Conservation (phyloP, 2,113 vertebrate genomes). For the Nesogale talazaci region DNA sequence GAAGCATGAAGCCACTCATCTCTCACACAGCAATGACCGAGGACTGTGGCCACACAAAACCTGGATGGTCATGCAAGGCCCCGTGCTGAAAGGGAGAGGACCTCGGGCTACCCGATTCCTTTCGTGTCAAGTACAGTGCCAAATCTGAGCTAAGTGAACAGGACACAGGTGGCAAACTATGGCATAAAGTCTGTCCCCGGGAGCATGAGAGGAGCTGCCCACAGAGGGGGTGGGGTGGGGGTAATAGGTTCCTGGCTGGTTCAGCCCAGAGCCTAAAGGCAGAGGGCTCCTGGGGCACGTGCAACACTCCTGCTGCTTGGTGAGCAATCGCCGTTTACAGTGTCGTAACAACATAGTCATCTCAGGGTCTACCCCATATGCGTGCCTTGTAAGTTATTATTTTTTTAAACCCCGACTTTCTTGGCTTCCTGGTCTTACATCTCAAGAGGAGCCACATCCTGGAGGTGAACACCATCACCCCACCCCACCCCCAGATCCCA, state of each 20-base stretch:
- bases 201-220: no score
- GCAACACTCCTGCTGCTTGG: background rate
- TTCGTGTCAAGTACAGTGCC: background rate
- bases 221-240: background rate
- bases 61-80: background rate
- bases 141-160: background rate
- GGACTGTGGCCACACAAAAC: background rate
- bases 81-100: background rate
- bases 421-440: background rate
- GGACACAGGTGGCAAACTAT: background rate
- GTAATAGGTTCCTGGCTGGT: accelerated
- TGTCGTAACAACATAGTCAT: background rate
- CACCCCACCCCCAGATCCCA: no score
- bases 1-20: background rate
- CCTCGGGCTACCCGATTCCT: background rate
- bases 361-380: background rate
- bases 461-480: background rate
- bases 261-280: background rate
- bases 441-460: slow-evolving; percentile 1
- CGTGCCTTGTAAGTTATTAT: background rate
- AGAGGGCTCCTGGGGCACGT: background rate
- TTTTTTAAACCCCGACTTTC: background rate
- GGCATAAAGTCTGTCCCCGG: background rate
- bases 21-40: background rate
- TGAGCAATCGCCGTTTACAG: background rate